Conservation (phyloP, 2,888 invertebrate species). For the Tipula lateralis region DNA sequence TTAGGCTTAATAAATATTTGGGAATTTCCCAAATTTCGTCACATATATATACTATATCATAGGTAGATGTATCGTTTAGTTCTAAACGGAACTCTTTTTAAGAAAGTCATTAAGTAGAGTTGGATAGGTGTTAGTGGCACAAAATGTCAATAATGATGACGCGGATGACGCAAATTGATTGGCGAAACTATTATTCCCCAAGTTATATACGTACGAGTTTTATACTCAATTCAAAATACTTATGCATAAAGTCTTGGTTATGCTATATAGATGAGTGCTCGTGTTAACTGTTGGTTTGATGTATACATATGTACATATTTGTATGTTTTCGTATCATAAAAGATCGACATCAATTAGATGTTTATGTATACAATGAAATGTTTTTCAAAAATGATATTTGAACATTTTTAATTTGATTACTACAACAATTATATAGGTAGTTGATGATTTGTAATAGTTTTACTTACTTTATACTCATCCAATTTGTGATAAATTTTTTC, state of each 20-base stretch:
- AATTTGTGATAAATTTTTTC: slow-evolving; percentile 54
- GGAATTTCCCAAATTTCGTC: background rate
- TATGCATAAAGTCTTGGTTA: background rate
- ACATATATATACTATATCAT: background rate
- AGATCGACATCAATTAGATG: background rate
- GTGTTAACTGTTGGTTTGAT: background rate
- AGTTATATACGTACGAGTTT: too few relatives aligned
- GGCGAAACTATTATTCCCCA: background rate
- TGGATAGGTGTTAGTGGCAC: background rate
- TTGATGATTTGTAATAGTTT: background rate
- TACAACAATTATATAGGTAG: background rate
- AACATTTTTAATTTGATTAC: background rate
- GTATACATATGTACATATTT: background rate
- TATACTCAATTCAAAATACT: background rate
- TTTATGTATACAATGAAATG: background rate
- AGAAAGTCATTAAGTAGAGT: background rate
- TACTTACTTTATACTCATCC: slow-evolving; percentile 53
- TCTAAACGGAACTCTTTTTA: background rate
- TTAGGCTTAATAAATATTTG: slow-evolving; percentile 26
- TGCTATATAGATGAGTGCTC: background rate
- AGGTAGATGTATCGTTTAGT: background rate
- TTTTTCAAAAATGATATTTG: background rate
- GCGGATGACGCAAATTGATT: background rate
- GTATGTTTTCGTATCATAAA: background rate
- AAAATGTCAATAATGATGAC: background rate